Evolutionary conservation across 2,113 vertebrate species (phyloP), one percentile per base, ranked within the genome.

Genomic region (Cheirogaleus medius): DNA sequence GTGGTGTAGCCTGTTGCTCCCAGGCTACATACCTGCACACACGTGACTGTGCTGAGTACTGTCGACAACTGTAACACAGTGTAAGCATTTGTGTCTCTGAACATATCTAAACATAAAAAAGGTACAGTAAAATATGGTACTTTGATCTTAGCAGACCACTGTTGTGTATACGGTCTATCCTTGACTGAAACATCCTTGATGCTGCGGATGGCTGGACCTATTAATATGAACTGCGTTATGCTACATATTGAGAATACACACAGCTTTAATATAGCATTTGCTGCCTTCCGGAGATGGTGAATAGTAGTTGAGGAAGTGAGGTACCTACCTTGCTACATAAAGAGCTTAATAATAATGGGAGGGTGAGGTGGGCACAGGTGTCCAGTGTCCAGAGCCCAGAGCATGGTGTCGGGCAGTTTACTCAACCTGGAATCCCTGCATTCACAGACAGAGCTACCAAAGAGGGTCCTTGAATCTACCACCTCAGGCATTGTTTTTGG

Each of bases 391-490:
- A 27, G 47, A 21, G n/a, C 15, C n/a, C n/a, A n/a, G n/a, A n/a
- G n/a, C n/a, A 18, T 12, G 32, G 32, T 3, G 0, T 8, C 0
- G 0, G 52, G 25, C 4, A 3, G 4, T 63, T 32, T 47, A 37
- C 47, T 84, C 74, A 21, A 9, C 42, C 34, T 2, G 25, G 4
- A 10, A 8, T 14, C 64, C 13, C 4, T 34, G 34, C 6, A 0
- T 6, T 32, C n/a, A 54, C 27, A n/a, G 17, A n/a, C 18, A 23
- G 54, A n/a, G 3, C 29, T 44, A 52, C 56, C 54, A 77, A 39
- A 39, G 17, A 13, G 18, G 4, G 27, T 23, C 63, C 23, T 29
- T 23, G 18, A 23, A 14, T 56, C 20, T 15, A 21, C 21, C 18
- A 32, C 60, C 12, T 49, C n/a, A 6, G 58, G 10, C 10, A 11